Evolutionary conservation across 2,113 vertebrate species (phyloP), one percentile per base, ranked within the genome.

Genomic region (Chionomys nivalis): DNA sequence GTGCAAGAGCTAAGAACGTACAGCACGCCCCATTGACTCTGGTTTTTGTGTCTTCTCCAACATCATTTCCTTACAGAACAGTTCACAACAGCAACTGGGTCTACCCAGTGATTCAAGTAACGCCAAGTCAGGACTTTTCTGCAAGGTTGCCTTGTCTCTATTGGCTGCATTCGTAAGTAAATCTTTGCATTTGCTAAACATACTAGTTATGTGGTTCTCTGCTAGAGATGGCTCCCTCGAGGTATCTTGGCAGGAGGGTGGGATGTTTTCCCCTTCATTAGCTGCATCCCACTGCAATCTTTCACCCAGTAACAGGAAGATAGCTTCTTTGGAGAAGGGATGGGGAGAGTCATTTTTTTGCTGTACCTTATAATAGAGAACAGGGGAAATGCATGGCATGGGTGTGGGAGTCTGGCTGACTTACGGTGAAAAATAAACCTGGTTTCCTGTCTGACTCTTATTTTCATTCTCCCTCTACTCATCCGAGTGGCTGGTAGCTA

Each of bases 401-500:
- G 28, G 81, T 94, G 97, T 97, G 89, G 98, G 97, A 90, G 93
- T 95, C 24, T 52, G 93, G 77, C 77, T 91, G 76, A 81, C 55
- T 55, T 17, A 87, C 4, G 76, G 95, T 44, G 94, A 97, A 97
- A 97, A 97, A 97, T 97, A 97, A 96, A 90, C 75, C 21, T 0
- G 8, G 95, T 95, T 98, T 98, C 98, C 96, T 96, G 96, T 95
- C 92, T 94, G 89, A 36, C 5, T 76, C 42, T 88, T 87, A 93
- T 96, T 96, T 97, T 91, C 78, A 81, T 93, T 89, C 87, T 86
- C 86, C 52, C 55, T 95, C 90, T 17, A 10, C 42, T 73, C 28
- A 17, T 93, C 96, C 65, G 76, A 95, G 94, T 70, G 90, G 92
- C 44, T 77, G 55, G 24, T 63, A 77, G 66, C 24, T 2, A 44